Base-by-base conservation (phyloP, 2,113 vertebrate species). In the Thermophis baileyi region DNA sequence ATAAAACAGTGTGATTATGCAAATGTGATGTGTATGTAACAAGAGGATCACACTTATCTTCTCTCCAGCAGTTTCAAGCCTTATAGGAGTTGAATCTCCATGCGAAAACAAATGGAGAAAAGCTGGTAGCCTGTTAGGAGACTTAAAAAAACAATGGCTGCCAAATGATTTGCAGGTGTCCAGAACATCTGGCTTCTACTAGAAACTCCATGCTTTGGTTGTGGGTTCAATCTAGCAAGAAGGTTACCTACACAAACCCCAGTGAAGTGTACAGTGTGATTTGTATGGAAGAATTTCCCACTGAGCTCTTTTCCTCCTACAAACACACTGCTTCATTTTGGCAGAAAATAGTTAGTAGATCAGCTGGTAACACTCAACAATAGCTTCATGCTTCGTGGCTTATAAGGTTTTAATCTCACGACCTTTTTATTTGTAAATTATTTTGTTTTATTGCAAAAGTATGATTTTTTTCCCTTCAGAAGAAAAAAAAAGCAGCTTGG, bases 151-250 rank as follows among this genome's bases (percentile, higher is more conserved):
- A 98, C 98, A 98, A 95, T 97, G 97, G 91, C 92, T 96, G 93
- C 96, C 95, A 98, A 98, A 98, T 98, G 96, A 97, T 97, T 98
- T 98, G 96, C 98, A 98, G 98, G 98, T 98, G 98, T 94, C 95
- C 97, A 94, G 94, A 94, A 92, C 94, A 95, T 94, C 94, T 93
- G 97, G 97, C 97, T 97, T 98, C 97, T 98, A 97, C 85, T 93
- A 94, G 10, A 93, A 96, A 90, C 85, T 93, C 95, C 89, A 88
- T 91, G 51, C 0, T 4, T 98, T 92, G 88, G 94, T 53, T 95
- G 95, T 96, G 96, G 93, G 94, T 95, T 87, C 89, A 53, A 96
- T 96, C 94, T 93, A 95, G 94, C 92, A 95, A 95, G 88, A 92
- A 57, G 92, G 50, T 89, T 30, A 81, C 40, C 53, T 14, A 9